Conservation (phyloP, 2,797 vertebrate species). For the Chloroceryle amazona region DNA sequence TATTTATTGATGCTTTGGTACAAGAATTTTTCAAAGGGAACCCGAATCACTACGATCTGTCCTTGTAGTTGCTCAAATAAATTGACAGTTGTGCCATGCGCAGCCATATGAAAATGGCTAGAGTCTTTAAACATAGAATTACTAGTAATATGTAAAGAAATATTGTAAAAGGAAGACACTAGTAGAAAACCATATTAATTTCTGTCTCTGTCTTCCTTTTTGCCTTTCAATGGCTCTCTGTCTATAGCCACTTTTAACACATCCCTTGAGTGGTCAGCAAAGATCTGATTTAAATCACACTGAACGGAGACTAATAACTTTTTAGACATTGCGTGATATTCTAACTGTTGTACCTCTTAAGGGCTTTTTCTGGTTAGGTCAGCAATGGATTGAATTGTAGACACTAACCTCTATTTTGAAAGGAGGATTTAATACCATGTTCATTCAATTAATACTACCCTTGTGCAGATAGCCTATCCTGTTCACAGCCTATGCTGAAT, state of each 20-base stretch:
- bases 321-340: background rate
- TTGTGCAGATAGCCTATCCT: background rate
- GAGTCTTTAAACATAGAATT: background rate
- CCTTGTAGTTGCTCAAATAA: background rate
- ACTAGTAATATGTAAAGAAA: too few species aligned
- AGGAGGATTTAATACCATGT: background rate
- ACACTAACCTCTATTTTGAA: background rate
- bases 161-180: too few species aligned
- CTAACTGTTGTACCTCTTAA: background rate
- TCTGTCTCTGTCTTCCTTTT: background rate
- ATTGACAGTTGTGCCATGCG: background rate
- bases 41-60: background rate
- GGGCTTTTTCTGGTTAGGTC: background rate
- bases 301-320: background rate
- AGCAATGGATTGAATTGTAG: background rate
- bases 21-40: background rate
- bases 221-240: background rate
- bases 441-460: background rate
- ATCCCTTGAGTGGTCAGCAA: background rate
- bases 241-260: background rate
- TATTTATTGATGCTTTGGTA: background rate
- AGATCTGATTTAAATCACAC: background rate
- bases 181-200: background rate
- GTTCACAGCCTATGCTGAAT: background rate
- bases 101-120: background rate